phyloP scores from a whole-genome alignment of 2,888 invertebrate genomes.

The Caenorhabditis imperialis region DNA sequence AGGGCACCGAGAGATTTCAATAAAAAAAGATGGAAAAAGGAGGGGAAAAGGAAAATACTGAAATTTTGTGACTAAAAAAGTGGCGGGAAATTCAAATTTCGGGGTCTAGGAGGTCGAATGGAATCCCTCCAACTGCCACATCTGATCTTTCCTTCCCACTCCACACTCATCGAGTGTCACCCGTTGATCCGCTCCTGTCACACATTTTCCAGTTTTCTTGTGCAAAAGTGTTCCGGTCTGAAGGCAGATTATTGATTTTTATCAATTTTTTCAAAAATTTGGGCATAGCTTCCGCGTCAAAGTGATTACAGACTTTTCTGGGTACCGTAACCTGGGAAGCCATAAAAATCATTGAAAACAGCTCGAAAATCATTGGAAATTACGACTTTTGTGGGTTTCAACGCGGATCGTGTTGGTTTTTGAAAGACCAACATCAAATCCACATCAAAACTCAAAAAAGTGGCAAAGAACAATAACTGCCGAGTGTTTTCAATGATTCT shows the following conservation, averaged over 20 bases:
- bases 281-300: too few species aligned
- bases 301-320: too few species aligned
- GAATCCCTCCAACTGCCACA: conserved; percentile 53
- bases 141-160: conserved; percentile 33
- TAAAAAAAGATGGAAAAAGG: conserved; percentile 15
- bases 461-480: too few species aligned
- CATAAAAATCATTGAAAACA: not conserved
- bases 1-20: conserved; percentile 32
- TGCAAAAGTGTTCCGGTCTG: conserved; percentile 40
- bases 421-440: not conserved
- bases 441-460: too few species aligned
- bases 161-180: conserved; percentile 45
- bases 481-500: too few species aligned
- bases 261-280: too few species aligned
- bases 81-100: too few species aligned
- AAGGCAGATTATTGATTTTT: not conserved
- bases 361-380: too few species aligned
- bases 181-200: conserved; percentile 29
- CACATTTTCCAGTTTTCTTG: conserved; percentile 52
- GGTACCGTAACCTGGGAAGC: too few species aligned
- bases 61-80: not conserved
- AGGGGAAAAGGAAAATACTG: not conserved
- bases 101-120: conserved; percentile 9
- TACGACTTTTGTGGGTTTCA: too few species aligned
- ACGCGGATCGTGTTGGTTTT: too few species aligned